These are phyloP conservation scores for Lysandra coridon DNA, from an alignment of 2,888 invertebrate genomes.

Conservation along the genomic window DNA sequence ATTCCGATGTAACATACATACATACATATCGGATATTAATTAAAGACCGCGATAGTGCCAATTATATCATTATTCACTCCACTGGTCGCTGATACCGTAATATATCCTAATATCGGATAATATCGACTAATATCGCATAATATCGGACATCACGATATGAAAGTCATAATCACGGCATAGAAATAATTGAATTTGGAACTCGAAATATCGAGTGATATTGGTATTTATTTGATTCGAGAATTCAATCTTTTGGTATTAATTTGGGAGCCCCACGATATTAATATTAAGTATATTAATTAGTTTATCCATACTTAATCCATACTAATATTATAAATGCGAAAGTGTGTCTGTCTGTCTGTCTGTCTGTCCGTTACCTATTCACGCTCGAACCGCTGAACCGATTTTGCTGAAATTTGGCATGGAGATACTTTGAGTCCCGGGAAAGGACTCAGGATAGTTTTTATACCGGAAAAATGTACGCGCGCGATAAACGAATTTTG, in stretches of 20 bases:
- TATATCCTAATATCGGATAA: neutral
- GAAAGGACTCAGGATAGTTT: too few relatives aligned
- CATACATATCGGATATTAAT: neutral
- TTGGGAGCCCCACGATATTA: neutral
- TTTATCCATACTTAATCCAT: too few relatives aligned
- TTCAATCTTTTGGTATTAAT: neutral
- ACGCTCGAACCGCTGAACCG: too few relatives aligned
- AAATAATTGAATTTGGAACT: constrained; percentile 6
- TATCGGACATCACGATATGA: neutral
- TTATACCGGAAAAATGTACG: too few relatives aligned
- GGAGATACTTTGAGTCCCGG: too few relatives aligned
- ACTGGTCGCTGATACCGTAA: neutral
- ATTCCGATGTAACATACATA: neutral
- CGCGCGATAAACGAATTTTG: too few relatives aligned
- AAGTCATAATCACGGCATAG: neutral
- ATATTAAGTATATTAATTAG: too few relatives aligned
- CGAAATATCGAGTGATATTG: neutral
- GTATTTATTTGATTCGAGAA: neutral
- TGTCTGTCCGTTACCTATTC: too few relatives aligned
- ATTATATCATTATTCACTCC: neutral
- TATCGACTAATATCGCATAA: neutral
- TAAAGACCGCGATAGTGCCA: neutral
- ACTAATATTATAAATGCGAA: too few relatives aligned
- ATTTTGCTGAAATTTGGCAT: too few relatives aligned
- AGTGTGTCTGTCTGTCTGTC: too few relatives aligned